Evolutionary conservation across 2,888 invertebrate species (phyloP), one percentile per base, ranked within the genome.

Genomic region (Lydus trimaculatus): DNA sequence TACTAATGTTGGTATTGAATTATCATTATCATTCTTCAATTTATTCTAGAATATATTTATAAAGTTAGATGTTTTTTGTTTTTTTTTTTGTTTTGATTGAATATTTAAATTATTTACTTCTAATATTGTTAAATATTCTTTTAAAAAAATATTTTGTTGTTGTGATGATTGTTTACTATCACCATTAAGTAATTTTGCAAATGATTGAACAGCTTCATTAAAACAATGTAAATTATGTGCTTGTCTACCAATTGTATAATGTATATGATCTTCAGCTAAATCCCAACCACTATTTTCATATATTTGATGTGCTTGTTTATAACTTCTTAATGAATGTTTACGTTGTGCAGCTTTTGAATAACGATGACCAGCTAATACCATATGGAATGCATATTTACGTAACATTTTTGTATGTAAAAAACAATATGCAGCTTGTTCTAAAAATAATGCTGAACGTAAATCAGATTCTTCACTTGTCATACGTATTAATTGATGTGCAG

Each of bases 381-480:
- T 94, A 81, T 99, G 97, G 85, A 99, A 97, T 17, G 98, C 95
- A 84, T 96, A 98, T 85, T 98, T 98, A 64, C 98, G 89, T 75
- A 93, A 90, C 93, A 96, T 93, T 64, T 88, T 89, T 31, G 91
- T 88, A 58, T 88, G 85, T 43, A 97, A 87, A 83, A 96, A 99
- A 83, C 97, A 96, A 80, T 97, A 93, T 0, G 98, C 93, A 0
- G 98, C 98, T 84, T 98, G 98, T 84, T 99, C 99, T 61, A 99
- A 87, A 65, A 99, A 86, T 81, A 99, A 87, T 8, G 98, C 99
- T 75, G 97, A 97, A 66, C 97, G 90, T 65, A 99, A 87, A 86
- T 99, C 98, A n/a, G 97, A 96, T 84, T 99, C 98, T 86, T 98
- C 98, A 76, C 95, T 95, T 11, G 97, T 97, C 94, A 98, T 95